Conservation (phyloP, 1,140 invertebrate genomes). For the Leptinotarsa lineolata region DNA sequence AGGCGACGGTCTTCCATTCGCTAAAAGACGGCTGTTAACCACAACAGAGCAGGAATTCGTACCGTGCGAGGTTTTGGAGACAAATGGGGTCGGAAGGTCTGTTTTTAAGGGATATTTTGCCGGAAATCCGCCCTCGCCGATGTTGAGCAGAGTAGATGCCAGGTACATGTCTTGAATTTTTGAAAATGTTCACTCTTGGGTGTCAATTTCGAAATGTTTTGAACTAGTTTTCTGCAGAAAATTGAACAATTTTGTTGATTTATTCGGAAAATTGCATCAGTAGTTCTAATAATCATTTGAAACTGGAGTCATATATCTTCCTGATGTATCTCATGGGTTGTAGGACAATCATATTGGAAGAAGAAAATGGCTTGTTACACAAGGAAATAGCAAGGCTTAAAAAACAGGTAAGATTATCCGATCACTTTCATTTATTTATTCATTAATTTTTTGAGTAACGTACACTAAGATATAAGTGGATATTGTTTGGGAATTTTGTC, state of each 20-base stretch:
- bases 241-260: too few species aligned
- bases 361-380: slow-evolving; percentile 73
- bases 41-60: slow-evolving; percentile 34
- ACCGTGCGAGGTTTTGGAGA: slow-evolving; percentile 30
- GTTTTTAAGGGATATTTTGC: slow-evolving; percentile 53
- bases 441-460: too few species aligned
- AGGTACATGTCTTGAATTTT: slow-evolving; percentile 31
- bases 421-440: too few species aligned
- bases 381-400: slow-evolving; percentile 76
- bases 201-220: too few species aligned
- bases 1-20: slow-evolving; percentile 43
- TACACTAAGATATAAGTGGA: too few species aligned
- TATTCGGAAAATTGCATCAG: neutral
- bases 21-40: slow-evolving; percentile 45
- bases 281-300: neutral
- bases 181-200: too few species aligned
- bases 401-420: slow-evolving; percentile 61
- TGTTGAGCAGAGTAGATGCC: slow-evolving; percentile 49
- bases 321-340: slow-evolving; percentile 41
- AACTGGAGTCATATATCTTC: slow-evolving; percentile 31
- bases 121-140: slow-evolving; percentile 50
- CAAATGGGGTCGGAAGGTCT: slow-evolving; percentile 31
- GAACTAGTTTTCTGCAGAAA: too few species aligned
- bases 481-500: too few species aligned
- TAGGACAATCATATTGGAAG: slow-evolving; percentile 67